Base-by-base conservation (phyloP, 2,888 invertebrate species). In the Eutolmus rufibarbis region DNA sequence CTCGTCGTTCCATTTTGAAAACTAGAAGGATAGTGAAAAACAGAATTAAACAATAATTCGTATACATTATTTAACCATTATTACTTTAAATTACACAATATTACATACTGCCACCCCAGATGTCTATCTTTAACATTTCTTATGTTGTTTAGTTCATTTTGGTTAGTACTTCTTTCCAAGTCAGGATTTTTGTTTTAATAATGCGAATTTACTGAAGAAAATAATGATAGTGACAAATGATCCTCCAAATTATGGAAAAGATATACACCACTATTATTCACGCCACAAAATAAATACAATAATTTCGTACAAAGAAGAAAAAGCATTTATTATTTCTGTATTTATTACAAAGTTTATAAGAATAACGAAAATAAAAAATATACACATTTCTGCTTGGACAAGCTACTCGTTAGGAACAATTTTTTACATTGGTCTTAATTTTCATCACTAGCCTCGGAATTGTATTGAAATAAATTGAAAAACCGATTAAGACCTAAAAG, bases 1-100 rank as follows among this genome's bases (percentile, higher is more conserved):
- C 92, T 74, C 92, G 91, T 86, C 92, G 90, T 88, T 92, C 92
- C 92, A 92, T 92, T 14, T 46, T 86, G 56, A 82, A 57, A 12
- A 9, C 31, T 57, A 31, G 31, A 82, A 56, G 28, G 0, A 12
- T 46, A 14, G 46, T 34, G 2, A 3, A 37, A 82, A 57, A 82
- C 16, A 23, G 2, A 2, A 56, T 31, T 16, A 9, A 56, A 28
- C 9, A 2, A 23, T 1, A 66, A 19, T 56, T 56, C 7, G 19
- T n/a, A 8, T 19, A 56, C 19, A 56, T 56, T n/a, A 14, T 2
- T 12, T 43, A 9, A 37, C 9, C 9, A 37, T 43, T 43, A 43
- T 46, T 46, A 46, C 43, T 3, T 46, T 16, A 46, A 16, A 16
- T 46, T 4, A 4, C 1, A 40, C 9, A 37, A 37, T 37, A 40